Evolutionary conservation across 2,797 vertebrate species (phyloP).

Genomic region (Sciurus carolinensis): DNA sequence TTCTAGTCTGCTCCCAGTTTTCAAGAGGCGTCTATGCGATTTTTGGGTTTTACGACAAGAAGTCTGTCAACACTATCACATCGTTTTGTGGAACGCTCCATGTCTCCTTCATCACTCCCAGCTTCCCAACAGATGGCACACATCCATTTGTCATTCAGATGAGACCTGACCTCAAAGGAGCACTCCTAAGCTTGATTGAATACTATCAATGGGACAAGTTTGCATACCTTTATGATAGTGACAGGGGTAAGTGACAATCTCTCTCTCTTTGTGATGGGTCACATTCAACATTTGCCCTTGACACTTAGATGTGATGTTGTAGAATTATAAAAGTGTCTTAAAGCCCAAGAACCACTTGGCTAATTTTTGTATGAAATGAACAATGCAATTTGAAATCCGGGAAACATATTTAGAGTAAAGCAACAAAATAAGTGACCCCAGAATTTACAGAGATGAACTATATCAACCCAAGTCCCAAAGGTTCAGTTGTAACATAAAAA

Average conservation of each 20-base stretch:
- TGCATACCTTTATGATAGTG: constrained; percentile 98
- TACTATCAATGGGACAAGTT: constrained; percentile 99
- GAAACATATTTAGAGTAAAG: background rate
- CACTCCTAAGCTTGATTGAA: constrained; percentile 98
- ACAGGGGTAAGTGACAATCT: constrained; percentile 93
- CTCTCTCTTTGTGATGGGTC: background rate
- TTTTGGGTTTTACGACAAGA: constrained; percentile 99
- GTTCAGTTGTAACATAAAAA: background rate
- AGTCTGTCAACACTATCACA: constrained; percentile 99
- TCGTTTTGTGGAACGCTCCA: constrained; percentile 99
- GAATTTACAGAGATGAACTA: background rate
- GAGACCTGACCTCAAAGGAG: constrained; percentile 99
- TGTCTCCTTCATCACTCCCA: constrained; percentile 99
- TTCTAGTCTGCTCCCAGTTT: constrained; percentile 99
- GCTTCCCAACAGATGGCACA: constrained; percentile 97
- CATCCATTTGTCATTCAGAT: constrained; percentile 99
- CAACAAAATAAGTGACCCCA: background rate
- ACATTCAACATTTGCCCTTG: background rate
- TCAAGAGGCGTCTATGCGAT: constrained; percentile 99
- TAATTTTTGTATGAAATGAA: background rate
- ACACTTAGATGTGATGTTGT: background rate
- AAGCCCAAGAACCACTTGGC: background rate
- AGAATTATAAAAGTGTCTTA: background rate
- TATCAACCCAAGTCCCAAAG: background rate
- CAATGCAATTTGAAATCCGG: background rate